Evolutionary conservation across 1,140 invertebrate genomes (phyloP).

Genomic region (Tenebrio molitor): DNA sequence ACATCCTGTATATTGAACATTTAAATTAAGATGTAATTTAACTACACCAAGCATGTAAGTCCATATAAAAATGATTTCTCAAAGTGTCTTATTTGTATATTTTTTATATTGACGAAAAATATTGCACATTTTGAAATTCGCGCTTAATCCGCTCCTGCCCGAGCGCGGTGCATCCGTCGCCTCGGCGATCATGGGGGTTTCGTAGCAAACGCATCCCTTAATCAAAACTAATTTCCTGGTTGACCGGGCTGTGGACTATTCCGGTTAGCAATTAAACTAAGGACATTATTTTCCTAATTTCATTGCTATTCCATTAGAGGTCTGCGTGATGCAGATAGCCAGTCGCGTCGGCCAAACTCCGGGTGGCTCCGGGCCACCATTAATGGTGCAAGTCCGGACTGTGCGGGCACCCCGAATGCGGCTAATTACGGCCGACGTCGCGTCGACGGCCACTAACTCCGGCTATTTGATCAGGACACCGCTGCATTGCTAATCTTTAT

Average conservation of each 20-base stretch:
- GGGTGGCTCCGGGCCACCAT: slow-evolving; percentile 57
- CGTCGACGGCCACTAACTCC: slow-evolving; percentile 41
- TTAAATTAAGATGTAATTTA: too few species aligned
- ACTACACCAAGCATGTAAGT: too few species aligned
- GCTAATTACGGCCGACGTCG: slow-evolving; percentile 43
- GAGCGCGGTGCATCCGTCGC: neutral
- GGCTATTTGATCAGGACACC: slow-evolving; percentile 49
- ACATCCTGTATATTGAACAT: too few species aligned
- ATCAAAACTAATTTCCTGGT: slow-evolving; percentile 61
- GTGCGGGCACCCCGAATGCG: slow-evolving; percentile 38
- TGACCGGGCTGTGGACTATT: slow-evolving; percentile 58
- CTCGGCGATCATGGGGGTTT: slow-evolving; percentile 32
- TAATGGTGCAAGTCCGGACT: slow-evolving; percentile 54
- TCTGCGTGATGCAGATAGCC: slow-evolving; percentile 65
- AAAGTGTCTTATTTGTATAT: too few species aligned
- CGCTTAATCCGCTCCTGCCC: slow-evolving; percentile 1
- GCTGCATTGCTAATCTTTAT: slow-evolving; percentile 60
- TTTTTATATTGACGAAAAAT: too few species aligned
- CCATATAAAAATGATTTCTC: too few species aligned
- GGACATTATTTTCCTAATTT: slow-evolving; percentile 66
- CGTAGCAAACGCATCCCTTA: slow-evolving; percentile 51
- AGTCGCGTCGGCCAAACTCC: slow-evolving; percentile 50
- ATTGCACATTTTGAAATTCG: too few species aligned
- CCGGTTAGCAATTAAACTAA: slow-evolving; percentile 65
- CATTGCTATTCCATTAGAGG: slow-evolving; percentile 66